Base-by-base conservation (phyloP, 2,797 vertebrate genomes). In the Uromys caudimaculatus region DNA sequence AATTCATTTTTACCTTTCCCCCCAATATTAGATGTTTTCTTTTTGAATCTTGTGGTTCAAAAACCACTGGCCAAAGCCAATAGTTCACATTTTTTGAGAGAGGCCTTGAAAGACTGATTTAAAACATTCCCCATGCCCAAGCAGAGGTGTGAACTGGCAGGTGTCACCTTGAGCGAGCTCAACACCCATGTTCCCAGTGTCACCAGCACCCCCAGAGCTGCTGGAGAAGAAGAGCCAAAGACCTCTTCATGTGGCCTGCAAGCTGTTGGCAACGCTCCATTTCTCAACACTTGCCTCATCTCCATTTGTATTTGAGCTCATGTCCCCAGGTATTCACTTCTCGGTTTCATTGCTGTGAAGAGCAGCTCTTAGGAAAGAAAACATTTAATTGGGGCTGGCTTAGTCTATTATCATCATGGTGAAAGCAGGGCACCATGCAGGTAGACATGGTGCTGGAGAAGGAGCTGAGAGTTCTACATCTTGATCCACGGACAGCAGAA, bases 1-100 rank as follows among this genome's bases (percentile, higher is more conserved):
- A n/a, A 38, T 84, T 81, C 58, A 69, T 29, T 77, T 90, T 50
- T 82, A 38, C 44, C 85, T 92, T 62, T 41, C 23, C 35, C 32
- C 3, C 29, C 3, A 24, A 52, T 38, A 73, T 41, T 84, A 64
- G 93, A 83, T 17, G 6, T 32, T 82, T 95, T 64, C 73, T 77
- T 79, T 69, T 83, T 92, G 94, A 73, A 62, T 81, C 38, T 56
- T 47, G 7, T 67, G 41, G 50, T 62, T 56, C 38, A 38, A 21
- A 38, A 71, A 38, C 17, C 69, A 71, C 4, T 38, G 69, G n/a
- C 69, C n/a, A 71, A 38, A 71, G 17, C n/a, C 3, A 3, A 12
- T 41, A 56, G 52, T 16, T 91, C 5, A 4, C 14, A 21, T 90
- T 87, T 84, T 32, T 29, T 0, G 0, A 67, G 41, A 0, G n/a